Evolutionary conservation across 2,113 vertebrate species (phyloP).

Genomic region (Hippocampus comes): DNA sequence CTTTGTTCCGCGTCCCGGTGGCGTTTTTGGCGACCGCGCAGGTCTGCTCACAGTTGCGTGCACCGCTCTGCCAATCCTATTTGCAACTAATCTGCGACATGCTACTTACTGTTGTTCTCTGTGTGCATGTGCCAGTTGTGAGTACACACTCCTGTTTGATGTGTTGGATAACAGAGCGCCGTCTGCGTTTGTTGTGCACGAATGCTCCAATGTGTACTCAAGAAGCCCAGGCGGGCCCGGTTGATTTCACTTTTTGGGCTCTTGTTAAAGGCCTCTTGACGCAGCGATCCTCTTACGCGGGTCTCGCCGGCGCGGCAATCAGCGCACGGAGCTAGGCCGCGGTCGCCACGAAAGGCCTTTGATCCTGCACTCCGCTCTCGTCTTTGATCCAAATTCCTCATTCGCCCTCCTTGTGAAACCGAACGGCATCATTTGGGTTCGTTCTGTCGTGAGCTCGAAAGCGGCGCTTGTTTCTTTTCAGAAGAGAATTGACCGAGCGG

Average conservation of each 20-base stretch:
- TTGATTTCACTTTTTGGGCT: conserved; percentile 30
- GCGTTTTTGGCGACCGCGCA: conserved; percentile 52
- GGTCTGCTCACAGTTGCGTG: conserved; percentile 56
- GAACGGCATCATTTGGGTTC: conserved; percentile 58
- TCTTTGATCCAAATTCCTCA: conserved; percentile 59
- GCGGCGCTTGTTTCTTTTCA: conserved; percentile 1
- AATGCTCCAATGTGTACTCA: conserved; percentile 18
- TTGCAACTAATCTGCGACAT: conserved; percentile 65
- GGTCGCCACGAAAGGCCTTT: conserved; percentile 56
- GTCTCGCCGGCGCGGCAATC: conserved; percentile 58
- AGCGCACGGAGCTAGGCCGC: conserved; percentile 45
- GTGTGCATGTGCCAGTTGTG: conserved; percentile 31
- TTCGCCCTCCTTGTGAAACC: conserved; percentile 50
- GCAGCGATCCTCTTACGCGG: conserved; percentile 47
- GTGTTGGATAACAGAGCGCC: conserved; percentile 24
- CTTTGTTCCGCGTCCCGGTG: conserved; percentile 63
- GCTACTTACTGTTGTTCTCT: conserved; percentile 37
- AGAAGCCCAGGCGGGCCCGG: conserved; percentile 25
- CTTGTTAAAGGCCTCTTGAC: conserved; percentile 60
- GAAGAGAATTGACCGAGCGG: conserved; percentile 17
- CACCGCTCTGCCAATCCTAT: conserved; percentile 62
- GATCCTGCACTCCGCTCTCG: conserved; percentile 50
- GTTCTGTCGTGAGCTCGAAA: conserved; percentile 28
- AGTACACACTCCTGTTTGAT: conserved; percentile 42
- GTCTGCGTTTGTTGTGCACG: conserved; percentile 27